These are phyloP conservation scores for Chaunax sp. DNA, from an alignment of 2,797 vertebrate genomes.

Conservation along the genomic window DNA sequence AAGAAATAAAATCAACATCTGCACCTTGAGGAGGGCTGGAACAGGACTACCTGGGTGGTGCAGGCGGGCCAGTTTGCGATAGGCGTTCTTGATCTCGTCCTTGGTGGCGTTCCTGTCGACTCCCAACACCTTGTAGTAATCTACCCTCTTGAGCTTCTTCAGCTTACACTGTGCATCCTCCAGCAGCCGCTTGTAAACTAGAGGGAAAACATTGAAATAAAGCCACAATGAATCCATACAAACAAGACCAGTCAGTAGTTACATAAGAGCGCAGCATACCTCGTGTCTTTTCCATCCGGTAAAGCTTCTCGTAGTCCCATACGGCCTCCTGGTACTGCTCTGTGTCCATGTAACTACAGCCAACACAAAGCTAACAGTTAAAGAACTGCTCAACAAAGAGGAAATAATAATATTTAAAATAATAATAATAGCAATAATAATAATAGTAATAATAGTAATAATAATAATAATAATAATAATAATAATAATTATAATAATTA, in stretches of 20 bases:
- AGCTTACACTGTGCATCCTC: constrained; percentile 94
- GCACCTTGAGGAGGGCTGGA: too few species aligned
- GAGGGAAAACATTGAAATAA: neutral
- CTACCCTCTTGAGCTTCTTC: constrained; percentile 97
- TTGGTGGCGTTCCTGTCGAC: constrained; percentile 94
- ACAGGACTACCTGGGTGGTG: constrained; percentile 91
- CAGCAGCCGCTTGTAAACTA: constrained; percentile 94
- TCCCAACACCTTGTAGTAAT: constrained; percentile 96
- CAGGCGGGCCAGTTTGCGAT: constrained; percentile 96
- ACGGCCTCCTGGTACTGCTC: constrained; percentile 96
- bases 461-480: too few species aligned
- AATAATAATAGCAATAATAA: too few species aligned
- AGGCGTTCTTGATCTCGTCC: constrained; percentile 97
- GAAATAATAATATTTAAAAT: too few species aligned
- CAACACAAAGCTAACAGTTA: constrained; percentile 40
- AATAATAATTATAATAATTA: too few species aligned
- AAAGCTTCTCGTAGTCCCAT: constrained; percentile 96
- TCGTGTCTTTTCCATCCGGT: constrained; percentile 96
- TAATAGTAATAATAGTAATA: too few species aligned
- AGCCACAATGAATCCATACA: neutral
- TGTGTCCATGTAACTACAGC: constrained; percentile 91
- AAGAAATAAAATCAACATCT: neutral
- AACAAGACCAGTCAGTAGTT: neutral
- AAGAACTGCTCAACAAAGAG: constrained; percentile 13
- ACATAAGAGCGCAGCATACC: constrained; percentile 74